Base-by-base conservation (phyloP, 2,113 vertebrate genomes). In the Caretta caretta region DNA sequence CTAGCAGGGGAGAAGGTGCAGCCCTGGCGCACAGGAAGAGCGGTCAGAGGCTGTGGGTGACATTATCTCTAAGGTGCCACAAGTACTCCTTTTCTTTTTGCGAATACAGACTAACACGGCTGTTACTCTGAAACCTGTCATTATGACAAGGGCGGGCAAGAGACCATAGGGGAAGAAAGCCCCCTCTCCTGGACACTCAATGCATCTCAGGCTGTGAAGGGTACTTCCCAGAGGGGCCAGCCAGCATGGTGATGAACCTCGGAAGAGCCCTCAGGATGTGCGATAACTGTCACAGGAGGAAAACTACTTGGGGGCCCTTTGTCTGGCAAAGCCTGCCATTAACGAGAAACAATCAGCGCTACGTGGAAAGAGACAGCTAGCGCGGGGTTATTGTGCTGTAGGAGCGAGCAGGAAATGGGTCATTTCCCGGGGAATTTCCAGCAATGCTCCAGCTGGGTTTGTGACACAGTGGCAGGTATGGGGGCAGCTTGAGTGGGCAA, bases 351-450 rank as follows among this genome's bases (percentile, higher is more conserved):
- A 25, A 65, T n/a, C 83, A 35, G 75, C 25, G 49, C 35, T 42
- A 51, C 16, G 51, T 27, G 90, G 84, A 27, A 16, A 72, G 78
- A 51, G 84, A 49, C 53, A 59, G 84, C 75, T 17, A 7, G 35
- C n/a, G 10, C 8, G 2, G 29, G 48, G 83, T 92, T 89, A 97
- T 97, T 97, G 97, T 98, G 94, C 90, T 88, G 94, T 75, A 62
- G 31, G 46, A 78, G 50, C 2, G 8, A 82, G 69, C 83, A 97
- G 97, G 97, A 97, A 98, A 94, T 92, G 53, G 92, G 42, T 96
- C 96, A 97, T 94, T 97, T 97, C 96, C 97, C 6, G 65, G 88
- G 89, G 93, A 93, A 95, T 85, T 97, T 96, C 95, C 95, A 96
- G 92, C 89, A 85, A 0, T 1, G 56, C 82, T 57, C 86, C 62